Evolutionary conservation across 2,888 invertebrate species (phyloP).

Genomic region (Phlogophora meticulosa): DNA sequence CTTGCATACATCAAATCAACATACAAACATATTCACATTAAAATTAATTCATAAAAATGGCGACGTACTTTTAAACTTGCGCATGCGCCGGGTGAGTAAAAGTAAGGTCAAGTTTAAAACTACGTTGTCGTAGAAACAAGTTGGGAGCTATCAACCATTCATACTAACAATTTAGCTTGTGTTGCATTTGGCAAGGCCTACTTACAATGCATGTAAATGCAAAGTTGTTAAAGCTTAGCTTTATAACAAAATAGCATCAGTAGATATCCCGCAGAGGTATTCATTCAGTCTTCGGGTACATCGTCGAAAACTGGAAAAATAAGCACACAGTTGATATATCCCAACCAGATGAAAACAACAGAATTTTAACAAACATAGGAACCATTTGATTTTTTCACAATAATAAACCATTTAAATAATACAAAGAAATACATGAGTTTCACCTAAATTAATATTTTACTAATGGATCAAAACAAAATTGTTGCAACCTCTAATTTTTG

Average conservation of each 20-base stretch:
- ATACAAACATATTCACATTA: slow-evolving; percentile 76
- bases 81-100: slow-evolving; percentile 34
- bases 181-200: slow-evolving; percentile 42
- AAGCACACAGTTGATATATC: slow-evolving; percentile 52
- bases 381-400: slow-evolving; percentile 8
- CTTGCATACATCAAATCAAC: slow-evolving; percentile 70
- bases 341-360: slow-evolving; percentile 32
- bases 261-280: slow-evolving; percentile 51
- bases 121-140: slow-evolving; percentile 40
- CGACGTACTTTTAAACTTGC: slow-evolving; percentile 65
- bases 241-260: slow-evolving; percentile 54
- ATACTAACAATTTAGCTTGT: slow-evolving; percentile 55
- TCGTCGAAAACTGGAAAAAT: slow-evolving; percentile 62
- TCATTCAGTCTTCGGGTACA: slow-evolving; percentile 57
- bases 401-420: neutral
- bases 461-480: neutral
- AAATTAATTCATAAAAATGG: slow-evolving; percentile 75
- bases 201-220: slow-evolving; percentile 64
- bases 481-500: no score
- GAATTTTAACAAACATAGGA: slow-evolving; percentile 8
- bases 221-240: slow-evolving; percentile 57
- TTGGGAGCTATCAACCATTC: slow-evolving; percentile 63
- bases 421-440: neutral
- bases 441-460: neutral
- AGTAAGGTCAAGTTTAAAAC: slow-evolving; percentile 50